Conservation (phyloP, 30 jellyfish, hydroid and myxozoan genomes). For the Haliclystus octoradiatus region DNA sequence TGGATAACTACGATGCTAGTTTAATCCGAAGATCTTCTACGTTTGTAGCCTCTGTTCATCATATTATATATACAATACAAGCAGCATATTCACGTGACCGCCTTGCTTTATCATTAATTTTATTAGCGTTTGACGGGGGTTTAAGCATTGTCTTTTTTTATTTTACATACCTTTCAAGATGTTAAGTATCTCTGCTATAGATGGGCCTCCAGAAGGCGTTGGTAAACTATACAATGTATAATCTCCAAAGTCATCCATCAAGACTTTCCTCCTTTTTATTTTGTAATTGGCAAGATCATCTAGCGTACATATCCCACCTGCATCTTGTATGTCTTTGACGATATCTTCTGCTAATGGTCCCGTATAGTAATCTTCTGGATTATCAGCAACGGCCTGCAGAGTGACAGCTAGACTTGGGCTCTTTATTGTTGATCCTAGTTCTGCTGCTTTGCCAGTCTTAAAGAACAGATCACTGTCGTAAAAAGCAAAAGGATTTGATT, state of each 20-base stretch:
- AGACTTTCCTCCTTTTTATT: conserved; percentile 61
- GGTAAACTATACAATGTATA: conserved; percentile 72
- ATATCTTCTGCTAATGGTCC: conserved; percentile 97
- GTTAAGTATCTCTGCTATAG: conserved; percentile 62
- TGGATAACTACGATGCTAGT: too few relatives aligned
- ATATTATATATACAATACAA: too few relatives aligned
- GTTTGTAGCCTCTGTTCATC: too few relatives aligned
- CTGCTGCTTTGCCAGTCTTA: conserved; percentile 59
- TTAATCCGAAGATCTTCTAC: too few relatives aligned
- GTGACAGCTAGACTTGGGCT: conserved; percentile 72
- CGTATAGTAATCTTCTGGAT: conserved; percentile 92
- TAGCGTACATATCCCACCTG: conserved; percentile 86
- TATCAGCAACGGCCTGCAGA: conserved; percentile 52
- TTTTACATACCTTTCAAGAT: conserved; percentile 69
- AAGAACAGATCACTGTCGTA: conserved; percentile 50
- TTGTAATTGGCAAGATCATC: conserved; percentile 96
- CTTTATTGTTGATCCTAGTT: conserved; percentile 59
- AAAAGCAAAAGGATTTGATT: background rate
- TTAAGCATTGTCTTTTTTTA: too few relatives aligned
- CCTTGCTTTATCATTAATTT: too few relatives aligned
- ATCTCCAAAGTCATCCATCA: conserved; percentile 84
- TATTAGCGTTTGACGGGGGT: too few relatives aligned
- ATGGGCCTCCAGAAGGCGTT: conserved; percentile 97
- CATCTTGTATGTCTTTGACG: conserved; percentile 94
- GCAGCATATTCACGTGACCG: too few relatives aligned